These are phyloP conservation scores for Catamblyrhynchus diadema DNA, from an alignment of 2,797 vertebrate genomes.

Conservation along the genomic window DNA sequence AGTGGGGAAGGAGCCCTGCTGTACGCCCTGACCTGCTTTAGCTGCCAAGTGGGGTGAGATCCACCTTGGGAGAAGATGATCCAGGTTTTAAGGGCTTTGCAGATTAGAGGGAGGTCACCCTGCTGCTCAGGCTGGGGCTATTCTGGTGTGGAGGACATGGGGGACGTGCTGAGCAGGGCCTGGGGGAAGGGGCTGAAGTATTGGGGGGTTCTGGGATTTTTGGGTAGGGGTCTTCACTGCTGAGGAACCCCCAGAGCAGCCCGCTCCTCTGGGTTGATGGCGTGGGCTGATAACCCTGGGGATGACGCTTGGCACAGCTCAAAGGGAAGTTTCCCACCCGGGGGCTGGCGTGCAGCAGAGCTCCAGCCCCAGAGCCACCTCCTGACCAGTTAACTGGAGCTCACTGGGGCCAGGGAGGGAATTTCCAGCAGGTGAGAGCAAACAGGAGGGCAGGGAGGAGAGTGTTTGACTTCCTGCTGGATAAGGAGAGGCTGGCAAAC, in stretches of 20 bases:
- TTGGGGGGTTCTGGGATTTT: accelerated
- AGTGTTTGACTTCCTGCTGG: not conserved
- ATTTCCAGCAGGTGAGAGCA: not conserved
- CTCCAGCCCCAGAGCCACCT: not conserved
- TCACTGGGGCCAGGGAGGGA: not conserved
- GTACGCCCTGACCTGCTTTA: not conserved
- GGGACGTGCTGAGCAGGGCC: not conserved
- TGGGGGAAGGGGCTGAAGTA: not conserved
- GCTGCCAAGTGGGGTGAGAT: not conserved
- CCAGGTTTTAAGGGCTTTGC: conserved; percentile 57
- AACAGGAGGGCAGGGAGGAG: not conserved
- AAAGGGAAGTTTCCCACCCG: not conserved
- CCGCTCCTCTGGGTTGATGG: not conserved
- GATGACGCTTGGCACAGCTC: not conserved
- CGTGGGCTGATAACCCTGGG: accelerated
- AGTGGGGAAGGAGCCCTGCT: not conserved
- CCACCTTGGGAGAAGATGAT: conserved; percentile 33
- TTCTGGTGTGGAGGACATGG: not conserved
- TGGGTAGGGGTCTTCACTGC: not conserved
- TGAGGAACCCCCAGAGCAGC: not conserved
- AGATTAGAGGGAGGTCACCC: conserved; percentile 45
- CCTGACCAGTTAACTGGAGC: not conserved
- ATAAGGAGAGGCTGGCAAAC: not conserved
- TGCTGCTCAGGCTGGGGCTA: not conserved
- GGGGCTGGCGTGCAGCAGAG: not conserved